A percentile compares a stretch with the other conserved stretches of the same genome.
Evolutionary conservation across 2,888 invertebrate species (phyloP).

Genomic region (Drosophila melanosoma): DNA sequence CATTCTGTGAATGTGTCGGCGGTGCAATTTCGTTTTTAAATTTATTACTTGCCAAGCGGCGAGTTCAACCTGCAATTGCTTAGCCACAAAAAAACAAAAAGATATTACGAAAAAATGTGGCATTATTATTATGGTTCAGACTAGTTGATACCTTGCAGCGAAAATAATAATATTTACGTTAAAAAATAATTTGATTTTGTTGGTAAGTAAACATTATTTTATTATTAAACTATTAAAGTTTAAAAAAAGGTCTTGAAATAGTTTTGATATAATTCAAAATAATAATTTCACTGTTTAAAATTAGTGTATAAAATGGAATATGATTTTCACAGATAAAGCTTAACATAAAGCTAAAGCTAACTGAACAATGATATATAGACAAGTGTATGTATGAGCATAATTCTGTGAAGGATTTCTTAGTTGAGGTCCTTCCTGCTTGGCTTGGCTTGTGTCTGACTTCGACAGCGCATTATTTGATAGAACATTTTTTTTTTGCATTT

Average conservation of each 20-base stretch:
- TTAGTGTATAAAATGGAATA: too few species aligned
- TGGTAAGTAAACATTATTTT: background rate
- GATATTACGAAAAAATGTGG: background rate
- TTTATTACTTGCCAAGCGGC: slow-evolving; percentile 43
- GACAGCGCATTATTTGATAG: slow-evolving; percentile 29
- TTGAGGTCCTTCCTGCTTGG: background rate
- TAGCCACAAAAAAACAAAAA: slow-evolving; percentile 14
- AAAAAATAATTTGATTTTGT: background rate
- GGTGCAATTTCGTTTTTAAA: slow-evolving; percentile 50
- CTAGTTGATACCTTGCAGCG: slow-evolving; percentile 10
- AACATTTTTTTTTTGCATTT: slow-evolving; percentile 51
- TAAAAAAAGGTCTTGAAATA: background rate
- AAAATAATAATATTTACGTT: background rate
- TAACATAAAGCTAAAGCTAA: slow-evolving; percentile 6
- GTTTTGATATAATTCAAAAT: background rate
- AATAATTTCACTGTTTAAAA: too few species aligned
- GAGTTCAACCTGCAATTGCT: slow-evolving; percentile 24
- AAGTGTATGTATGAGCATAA: too few species aligned
- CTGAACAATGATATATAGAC: slow-evolving; percentile 11
- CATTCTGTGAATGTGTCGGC: slow-evolving; percentile 48
- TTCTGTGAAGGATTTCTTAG: background rate
- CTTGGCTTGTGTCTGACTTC: background rate
- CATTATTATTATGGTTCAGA: background rate
- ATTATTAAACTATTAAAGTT: background rate
- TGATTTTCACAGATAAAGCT: background rate